Evolutionary conservation across 2,888 invertebrate genomes (phyloP), one percentile per base, ranked within the genome.

Genomic region (Tenthredo distinguenda): DNA sequence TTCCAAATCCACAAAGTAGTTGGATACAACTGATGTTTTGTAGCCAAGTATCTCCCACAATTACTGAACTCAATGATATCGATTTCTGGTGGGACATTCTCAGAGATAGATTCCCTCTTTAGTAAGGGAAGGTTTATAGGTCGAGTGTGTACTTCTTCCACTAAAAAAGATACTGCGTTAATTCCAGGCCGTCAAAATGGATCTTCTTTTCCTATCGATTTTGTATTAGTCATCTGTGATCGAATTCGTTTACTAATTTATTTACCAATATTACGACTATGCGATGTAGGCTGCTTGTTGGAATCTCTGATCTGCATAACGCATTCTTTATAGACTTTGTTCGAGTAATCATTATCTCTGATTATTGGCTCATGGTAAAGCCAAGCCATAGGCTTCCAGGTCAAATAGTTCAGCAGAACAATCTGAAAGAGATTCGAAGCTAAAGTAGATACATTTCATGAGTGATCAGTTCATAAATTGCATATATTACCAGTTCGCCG

Each of bases 1-100:
- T 92, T 90, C 93, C 93, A 93, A 86, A 93, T 91, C 92, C 92
- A 93, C 26, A 93, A 86, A 3, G 92, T 92, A 40, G 91, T 90
- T 18, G 93, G 91, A 88, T 93, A 93, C 84, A 92, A 88, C 86
- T 92, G 91, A 88, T 93, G 92, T 26, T 91, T 90, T 37, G 92
- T 65, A 0, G 91, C 91, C 31, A 93, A 88, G 86, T 91, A 93
- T 87, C 90, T 91, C 3, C 93, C 93, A 72, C 92, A 93, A 10
- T 85, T 76, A 86, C 93, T 93, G 58, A 92, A 93, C 85, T 91
- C 90, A n/a, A 92, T 87, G 85, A 92, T 90, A 85, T 92, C 92
- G 34, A 91, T 88, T 31, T 87, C 88, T 0, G 91, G 89, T 43
- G 91, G 85, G 12, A 89, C 88, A 4, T 89, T 87, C 82, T 88